A percentile compares a stretch with the other conserved stretches of the same genome.
These are phyloP conservation scores for Chrysemys picta DNA, from an alignment of 2,113 vertebrate genomes.

Conservation along the genomic window DNA sequence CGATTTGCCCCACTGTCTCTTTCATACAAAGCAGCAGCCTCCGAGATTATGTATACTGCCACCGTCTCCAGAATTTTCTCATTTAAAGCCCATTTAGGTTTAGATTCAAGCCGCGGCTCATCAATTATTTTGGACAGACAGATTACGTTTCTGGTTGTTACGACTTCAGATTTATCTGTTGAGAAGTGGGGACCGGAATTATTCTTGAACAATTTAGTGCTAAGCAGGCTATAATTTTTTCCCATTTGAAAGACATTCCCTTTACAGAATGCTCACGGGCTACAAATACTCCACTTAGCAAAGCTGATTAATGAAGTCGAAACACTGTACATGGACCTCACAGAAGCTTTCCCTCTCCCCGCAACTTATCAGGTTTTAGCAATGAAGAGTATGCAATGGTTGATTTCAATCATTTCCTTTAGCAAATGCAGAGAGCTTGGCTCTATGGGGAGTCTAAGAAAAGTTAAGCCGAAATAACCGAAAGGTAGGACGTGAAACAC, in stretches of 20 bases:
- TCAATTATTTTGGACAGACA: slow-evolving; percentile 19
- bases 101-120: slow-evolving; percentile 36
- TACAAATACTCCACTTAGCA: not conserved
- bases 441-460: not conserved
- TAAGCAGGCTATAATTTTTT: not conserved
- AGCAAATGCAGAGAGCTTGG: not conserved
- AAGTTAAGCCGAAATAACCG: not conserved
- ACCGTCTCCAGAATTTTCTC: not conserved
- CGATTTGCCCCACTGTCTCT: not conserved
- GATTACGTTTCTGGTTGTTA: slow-evolving; percentile 20
- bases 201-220: slow-evolving; percentile 43
- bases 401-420: not conserved
- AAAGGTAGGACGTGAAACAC: not conserved
- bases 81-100: not conserved
- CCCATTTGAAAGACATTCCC: not conserved
- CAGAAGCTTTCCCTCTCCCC: not conserved
- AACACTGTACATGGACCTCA: not conserved
- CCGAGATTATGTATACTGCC: not conserved
- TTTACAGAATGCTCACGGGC: rapidly evolving
- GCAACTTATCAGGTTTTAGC: not conserved
- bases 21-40: not conserved
- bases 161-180: slow-evolving; percentile 30
- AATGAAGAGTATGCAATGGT: not conserved
- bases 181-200: slow-evolving; percentile 39
- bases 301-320: slow-evolving; percentile 5